A percentile compares a stretch with the other conserved stretches of the same genome.
These are phyloP conservation scores for Pica pica DNA, from an alignment of 2,113 vertebrate genomes.

Conservation along the genomic window DNA sequence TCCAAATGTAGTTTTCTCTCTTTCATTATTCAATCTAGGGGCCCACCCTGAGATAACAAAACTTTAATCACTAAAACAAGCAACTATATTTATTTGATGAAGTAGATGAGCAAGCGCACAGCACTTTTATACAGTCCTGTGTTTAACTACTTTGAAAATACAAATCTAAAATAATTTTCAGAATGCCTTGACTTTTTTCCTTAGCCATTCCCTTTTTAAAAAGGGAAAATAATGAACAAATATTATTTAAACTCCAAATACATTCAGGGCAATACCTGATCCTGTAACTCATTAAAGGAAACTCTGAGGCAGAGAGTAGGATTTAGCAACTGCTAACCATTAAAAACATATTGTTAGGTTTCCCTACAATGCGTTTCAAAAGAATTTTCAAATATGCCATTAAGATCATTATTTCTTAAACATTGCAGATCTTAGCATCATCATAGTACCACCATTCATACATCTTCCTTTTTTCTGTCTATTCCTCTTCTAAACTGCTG, in stretches of 20 bases:
- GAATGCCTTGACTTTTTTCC: background rate
- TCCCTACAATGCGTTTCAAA: background rate
- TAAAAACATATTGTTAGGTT: background rate
- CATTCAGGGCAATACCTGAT: background rate
- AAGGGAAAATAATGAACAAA: background rate
- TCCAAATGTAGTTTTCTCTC: background rate
- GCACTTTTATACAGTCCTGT: background rate
- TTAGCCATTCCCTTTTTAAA: background rate
- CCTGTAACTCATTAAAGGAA: background rate
- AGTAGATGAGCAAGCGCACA: background rate
- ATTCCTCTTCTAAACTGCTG: background rate
- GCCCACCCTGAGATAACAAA: background rate
- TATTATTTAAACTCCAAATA: background rate
- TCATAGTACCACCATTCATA: background rate
- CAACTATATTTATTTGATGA: background rate
- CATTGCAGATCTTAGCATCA: background rate
- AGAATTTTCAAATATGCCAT: background rate
- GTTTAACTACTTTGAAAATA: background rate
- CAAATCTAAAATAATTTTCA: background rate
- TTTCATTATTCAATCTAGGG: background rate
- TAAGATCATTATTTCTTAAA: constrained; percentile 27
- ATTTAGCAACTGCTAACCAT: background rate
- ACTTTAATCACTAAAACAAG: background rate
- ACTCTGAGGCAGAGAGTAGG: background rate
- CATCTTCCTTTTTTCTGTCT: background rate